These are phyloP conservation scores for Trichosurus vulpecula DNA, from an alignment of 2,797 vertebrate genomes.

Conservation along the genomic window DNA sequence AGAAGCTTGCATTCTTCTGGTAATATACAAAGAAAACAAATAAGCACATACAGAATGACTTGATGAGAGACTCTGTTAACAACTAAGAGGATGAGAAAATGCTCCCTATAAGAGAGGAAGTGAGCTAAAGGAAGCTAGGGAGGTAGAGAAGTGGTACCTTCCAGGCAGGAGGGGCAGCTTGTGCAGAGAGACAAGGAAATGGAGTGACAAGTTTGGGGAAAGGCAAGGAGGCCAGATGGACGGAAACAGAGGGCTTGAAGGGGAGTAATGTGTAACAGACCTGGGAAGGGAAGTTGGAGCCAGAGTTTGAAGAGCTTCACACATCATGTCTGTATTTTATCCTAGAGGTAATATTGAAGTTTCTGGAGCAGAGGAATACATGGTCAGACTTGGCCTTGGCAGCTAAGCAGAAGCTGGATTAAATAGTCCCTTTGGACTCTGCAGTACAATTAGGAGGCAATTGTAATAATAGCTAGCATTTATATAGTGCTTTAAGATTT, in stretches of 20 bases:
- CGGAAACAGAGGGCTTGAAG: not conserved
- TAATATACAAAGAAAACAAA: not conserved
- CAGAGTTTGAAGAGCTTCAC: not conserved
- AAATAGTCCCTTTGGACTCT: no score
- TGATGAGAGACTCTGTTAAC: not conserved
- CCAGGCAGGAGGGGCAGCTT: not conserved
- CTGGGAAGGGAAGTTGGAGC: not conserved
- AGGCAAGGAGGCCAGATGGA: not conserved
- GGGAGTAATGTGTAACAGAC: not conserved
- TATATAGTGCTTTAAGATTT: not conserved
- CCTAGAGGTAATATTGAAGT: not conserved
- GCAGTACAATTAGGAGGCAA: no score
- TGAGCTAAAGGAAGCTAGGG: not conserved
- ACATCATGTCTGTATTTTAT: not conserved
- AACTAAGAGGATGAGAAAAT: not conserved
- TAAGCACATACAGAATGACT: not conserved
- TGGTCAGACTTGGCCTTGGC: not conserved
- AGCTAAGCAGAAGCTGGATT: not conserved
- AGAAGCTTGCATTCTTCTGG: not conserved
- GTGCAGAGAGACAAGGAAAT: not conserved
- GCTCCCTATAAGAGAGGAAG: not conserved
- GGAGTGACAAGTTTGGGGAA: not conserved
- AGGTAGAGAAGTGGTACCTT: not conserved
- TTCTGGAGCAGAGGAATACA: not conserved
- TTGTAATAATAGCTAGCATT: not conserved